Evolutionary conservation across 2,797 vertebrate species (phyloP).

Genomic region (Anguilla anguilla): DNA sequence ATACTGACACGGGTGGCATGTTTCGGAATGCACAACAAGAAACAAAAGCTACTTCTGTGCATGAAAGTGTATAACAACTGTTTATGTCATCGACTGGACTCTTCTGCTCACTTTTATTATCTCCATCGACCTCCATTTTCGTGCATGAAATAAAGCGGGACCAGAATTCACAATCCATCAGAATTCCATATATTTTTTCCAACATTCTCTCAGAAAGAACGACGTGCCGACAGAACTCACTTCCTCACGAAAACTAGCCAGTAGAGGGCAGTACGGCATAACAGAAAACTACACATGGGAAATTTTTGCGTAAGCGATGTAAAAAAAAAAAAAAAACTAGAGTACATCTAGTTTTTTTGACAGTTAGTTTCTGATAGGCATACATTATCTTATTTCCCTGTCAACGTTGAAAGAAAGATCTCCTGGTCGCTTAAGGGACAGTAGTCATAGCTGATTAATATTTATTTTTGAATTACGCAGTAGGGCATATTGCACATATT

Average conservation of each 20-base stretch:
- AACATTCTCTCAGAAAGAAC: background rate
- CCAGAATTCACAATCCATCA: background rate
- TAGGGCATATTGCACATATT: background rate
- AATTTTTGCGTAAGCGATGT: background rate
- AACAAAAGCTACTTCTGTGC: too few species aligned
- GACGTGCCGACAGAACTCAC: background rate
- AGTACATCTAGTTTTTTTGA: too few species aligned
- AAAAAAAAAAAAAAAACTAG: background rate
- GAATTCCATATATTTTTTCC: background rate
- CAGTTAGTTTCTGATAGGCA: too few species aligned
- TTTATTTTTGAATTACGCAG: background rate
- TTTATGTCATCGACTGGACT: background rate
- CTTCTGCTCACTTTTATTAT: too few species aligned
- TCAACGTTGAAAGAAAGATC: background rate
- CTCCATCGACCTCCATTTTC: background rate
- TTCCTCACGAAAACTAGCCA: background rate
- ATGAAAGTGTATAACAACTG: background rate
- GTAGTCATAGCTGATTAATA: background rate
- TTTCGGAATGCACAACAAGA: too few species aligned
- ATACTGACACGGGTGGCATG: too few species aligned
- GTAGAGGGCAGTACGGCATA: background rate
- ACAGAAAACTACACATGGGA: background rate
- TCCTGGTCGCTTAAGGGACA: background rate
- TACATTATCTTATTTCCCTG: background rate
- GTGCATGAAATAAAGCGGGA: background rate